Evolutionary conservation across 1,140 invertebrate species (phyloP).

Genomic region (Bombus affinis): DNA sequence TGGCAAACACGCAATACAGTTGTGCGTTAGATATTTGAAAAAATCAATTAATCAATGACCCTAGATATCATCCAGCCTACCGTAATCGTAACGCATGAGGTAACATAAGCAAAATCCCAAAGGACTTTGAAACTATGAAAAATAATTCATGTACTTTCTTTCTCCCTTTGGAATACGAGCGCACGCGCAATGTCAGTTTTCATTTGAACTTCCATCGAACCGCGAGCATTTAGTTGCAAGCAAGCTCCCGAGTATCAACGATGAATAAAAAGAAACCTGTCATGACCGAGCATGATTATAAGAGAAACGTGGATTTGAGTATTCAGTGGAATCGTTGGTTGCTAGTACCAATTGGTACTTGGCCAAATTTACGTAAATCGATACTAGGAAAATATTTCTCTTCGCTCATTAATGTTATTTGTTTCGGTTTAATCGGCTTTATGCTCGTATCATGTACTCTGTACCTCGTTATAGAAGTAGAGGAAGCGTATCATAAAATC

Average conservation of each 20-base stretch:
- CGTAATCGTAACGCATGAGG: not conserved
- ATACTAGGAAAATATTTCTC: not conserved
- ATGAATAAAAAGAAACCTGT: not conserved
- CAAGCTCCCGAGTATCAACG: not conserved
- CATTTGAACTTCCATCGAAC: not conserved
- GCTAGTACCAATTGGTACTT: slow-evolving; percentile 45
- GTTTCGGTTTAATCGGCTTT: not conserved
- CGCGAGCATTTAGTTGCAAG: not conserved
- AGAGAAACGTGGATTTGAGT: slow-evolving; percentile 13
- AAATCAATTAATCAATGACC: slow-evolving; percentile 8
- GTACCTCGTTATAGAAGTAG: slow-evolving; percentile 42
- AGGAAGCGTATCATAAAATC: slow-evolving; percentile 57
- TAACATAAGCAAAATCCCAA: not conserved
- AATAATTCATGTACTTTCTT: not conserved
- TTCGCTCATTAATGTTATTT: not conserved
- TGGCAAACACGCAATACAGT: not conserved
- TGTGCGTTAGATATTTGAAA: not conserved
- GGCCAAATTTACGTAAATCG: not conserved
- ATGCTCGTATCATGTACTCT: not conserved
- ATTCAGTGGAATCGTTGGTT: slow-evolving; percentile 40
- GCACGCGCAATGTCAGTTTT: slow-evolving; percentile 4
- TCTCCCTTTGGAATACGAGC: not conserved
- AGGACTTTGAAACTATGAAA: not conserved
- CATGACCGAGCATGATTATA: not conserved
- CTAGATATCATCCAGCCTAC: not conserved